Base-by-base conservation (phyloP, 2,797 vertebrate genomes). In the Gymnocypris eckloni region DNA sequence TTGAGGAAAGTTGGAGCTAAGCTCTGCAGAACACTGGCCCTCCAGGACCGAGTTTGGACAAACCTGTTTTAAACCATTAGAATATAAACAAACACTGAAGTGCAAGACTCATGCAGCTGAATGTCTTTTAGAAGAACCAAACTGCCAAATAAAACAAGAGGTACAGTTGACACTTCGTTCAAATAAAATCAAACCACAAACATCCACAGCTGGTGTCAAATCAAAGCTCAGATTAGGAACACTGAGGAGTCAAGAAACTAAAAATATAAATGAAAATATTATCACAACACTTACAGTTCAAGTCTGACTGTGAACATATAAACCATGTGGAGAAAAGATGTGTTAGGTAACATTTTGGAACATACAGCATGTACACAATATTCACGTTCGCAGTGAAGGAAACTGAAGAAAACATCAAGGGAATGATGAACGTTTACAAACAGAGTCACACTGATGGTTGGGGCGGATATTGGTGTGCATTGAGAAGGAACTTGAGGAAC, bases 71-170 rank as follows among this genome's bases (percentile, higher is more conserved):
- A 70, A 78, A 77, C 59, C 76, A 50, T 59, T 15, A 37, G 43
- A 72, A 86, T 16, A 73, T 28, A 61, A 85, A 79, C 43, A 75
- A 45, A 86, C 13, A 82, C 67, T 64, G 39, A 86, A 70, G 70
- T 82, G 79, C 52, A 81, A 88, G 61, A 20, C 16, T 72, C 89
- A 88, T 89, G 89, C 88, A 78, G 28, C 85, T 61, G 76, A 56
- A 59, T 37, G 52, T 86, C 54, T 81, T 83, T 85, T 67, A 41
- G 67, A 76, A 73, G 79, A 82, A 75, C 64, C 64, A 79, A 79
- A 79, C 75, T 59, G 50, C 64, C 83, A 82, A 69, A 64, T 45
- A 83, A 39, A 75, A 39, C 54, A 83, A 79, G 61, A 15, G 52
- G 73, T 81, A 83, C 78, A 84, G 50, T 80, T 39, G 25, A 85